phyloP scores from a whole-genome alignment of 2,888 invertebrate genomes.

The Cantharis rufa region DNA sequence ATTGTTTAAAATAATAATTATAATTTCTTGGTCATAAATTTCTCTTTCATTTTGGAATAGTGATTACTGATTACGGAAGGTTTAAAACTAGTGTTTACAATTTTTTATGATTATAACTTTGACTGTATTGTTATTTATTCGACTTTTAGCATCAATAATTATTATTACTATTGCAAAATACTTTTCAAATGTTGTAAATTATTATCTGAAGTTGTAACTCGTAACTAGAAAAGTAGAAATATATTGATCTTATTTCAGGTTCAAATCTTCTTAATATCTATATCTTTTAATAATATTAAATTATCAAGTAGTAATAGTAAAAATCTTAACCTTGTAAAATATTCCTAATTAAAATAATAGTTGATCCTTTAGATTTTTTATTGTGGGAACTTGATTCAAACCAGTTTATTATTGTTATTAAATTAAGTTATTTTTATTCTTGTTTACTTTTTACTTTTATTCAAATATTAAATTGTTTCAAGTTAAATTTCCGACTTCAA shows the following conservation, averaged over 20 bases:
- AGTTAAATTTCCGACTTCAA: too few species aligned
- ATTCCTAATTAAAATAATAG: background rate
- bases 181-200: too few species aligned
- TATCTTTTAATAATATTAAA: too few species aligned
- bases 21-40: background rate
- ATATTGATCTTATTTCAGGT: background rate
- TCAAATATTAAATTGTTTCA: too few species aligned
- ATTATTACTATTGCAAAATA: background rate
- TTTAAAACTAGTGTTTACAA: background rate
- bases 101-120: background rate
- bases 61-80: background rate
- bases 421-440: background rate
- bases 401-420: background rate
- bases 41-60: background rate
- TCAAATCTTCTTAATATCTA: background rate
- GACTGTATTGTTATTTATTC: background rate
- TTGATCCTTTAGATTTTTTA: background rate
- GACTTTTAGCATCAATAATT: background rate
- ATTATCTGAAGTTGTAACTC: background rate
- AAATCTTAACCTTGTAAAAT: background rate
- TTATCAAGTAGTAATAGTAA: background rate
- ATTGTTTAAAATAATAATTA: background rate
- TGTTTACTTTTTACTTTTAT: slow-evolving; percentile 15
- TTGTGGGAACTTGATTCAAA: background rate
- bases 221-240: background rate